Base-by-base conservation (phyloP, 2,113 vertebrate genomes). In the Siniperca chuatsi region DNA sequence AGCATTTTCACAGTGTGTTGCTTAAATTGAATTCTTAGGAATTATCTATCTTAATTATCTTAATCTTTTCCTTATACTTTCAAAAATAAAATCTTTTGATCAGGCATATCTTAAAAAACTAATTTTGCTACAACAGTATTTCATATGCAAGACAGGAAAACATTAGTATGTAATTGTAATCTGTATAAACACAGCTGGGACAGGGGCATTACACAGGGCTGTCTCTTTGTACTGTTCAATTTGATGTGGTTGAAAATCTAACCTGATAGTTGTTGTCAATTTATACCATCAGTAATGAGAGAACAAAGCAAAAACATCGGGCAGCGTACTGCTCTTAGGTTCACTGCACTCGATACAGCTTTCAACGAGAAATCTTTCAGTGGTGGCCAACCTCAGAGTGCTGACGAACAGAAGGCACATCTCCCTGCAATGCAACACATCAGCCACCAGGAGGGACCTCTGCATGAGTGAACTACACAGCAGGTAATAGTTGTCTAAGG, bases 401-500 rank as follows among this genome's bases (percentile, higher is more conserved):
- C 13, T 68, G 90, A 87, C 1, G 64, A 82, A 90, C 80, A 83
- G 62, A 44, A n/a, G 35, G 35, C 57, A 64, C 6, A 7, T 16
- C 65, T 9, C 44, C 54, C 78, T 85, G 86, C 85, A 86, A 44
- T 85, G 73, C 60, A 64, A 16, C 82, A n/a, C 35, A 23, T 44
- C 50, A 10, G 72, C 91, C 94, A 78, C 84, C 75, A 88, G 94
- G 87, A 65, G 89, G 78, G 68, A 57, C 67, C 8, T 62, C 57
- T 6, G 69, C 2, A 0, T 21, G 76, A 37, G 68, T 12, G 2
- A 65, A 35, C 29, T 2, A 52, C 73, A 50, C 73, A 74, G 79
- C 67, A 75, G 83, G 91, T 78, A 66, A 46, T 10, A 16, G 50
- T 73, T 10, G 68, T 87, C 69, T 85, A 77, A 76, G 75, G 77